phyloP scores from a whole-genome alignment of 2,113 vertebrate genomes.

The Mesitornis unicolor region DNA sequence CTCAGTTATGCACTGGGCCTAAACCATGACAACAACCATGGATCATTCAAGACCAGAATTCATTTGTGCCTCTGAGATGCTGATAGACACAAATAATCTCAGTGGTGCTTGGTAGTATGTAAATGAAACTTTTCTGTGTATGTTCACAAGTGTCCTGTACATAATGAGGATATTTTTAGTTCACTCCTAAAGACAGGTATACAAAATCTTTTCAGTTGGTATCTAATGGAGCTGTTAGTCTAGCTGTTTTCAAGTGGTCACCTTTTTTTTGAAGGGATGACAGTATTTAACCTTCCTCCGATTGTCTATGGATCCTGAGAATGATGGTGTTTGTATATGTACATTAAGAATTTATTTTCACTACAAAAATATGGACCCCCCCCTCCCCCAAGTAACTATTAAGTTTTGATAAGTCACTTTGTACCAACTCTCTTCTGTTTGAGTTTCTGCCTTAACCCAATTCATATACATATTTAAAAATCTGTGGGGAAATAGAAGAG shows the following conservation, averaged over 20 bases:
- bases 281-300: background rate
- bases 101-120: background rate
- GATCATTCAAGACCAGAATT: background rate
- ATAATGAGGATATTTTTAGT: background rate
- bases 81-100: background rate
- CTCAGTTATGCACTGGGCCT: too few species aligned
- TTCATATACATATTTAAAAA: background rate
- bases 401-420: background rate
- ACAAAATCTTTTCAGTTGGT: background rate
- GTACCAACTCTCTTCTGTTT: background rate
- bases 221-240: background rate
- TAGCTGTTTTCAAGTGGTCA: background rate
- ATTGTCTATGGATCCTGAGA: background rate
- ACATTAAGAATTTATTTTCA: background rate
- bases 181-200: background rate
- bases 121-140: background rate
- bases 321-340: background rate
- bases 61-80: background rate
- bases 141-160: background rate
- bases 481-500: too few species aligned
- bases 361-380: background rate
- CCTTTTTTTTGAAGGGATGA: background rate
- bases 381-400: rapidly evolving
- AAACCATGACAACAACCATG: too few species aligned
- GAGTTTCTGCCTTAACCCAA: background rate